Percentiles rank a stretch among this genome's conserved stretches.
These are phyloP conservation scores for Geodia barretti DNA, from an alignment of 37 sponge, comb jelly and placozoan species.

Conservation along the genomic window DNA sequence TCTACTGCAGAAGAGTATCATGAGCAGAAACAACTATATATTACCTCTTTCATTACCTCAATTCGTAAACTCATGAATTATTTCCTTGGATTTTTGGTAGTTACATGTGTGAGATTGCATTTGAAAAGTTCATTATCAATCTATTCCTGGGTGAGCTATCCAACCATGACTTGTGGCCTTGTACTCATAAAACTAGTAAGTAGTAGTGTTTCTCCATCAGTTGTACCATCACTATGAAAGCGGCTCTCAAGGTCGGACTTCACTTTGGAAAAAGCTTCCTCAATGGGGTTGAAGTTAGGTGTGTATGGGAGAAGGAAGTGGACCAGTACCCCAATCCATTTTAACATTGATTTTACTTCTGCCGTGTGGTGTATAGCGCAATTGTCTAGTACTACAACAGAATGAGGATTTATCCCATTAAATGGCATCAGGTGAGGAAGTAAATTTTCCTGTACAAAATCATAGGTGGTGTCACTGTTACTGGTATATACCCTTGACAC, in stretches of 20 bases:
- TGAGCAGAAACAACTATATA: conserved; percentile 11
- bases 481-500: not conserved
- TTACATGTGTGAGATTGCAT: not conserved
- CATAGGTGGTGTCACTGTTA: not conserved
- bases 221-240: no score
- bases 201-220: conserved; percentile 5
- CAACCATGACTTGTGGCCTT: conserved; percentile 5
- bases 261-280: conserved; percentile 25
- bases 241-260: no score
- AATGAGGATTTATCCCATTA: conserved; percentile 7
- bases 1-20: conserved; percentile 8
- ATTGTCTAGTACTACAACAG: conserved; percentile 18
- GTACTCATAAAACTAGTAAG: not conserved
- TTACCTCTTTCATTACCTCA: conserved; percentile 8
- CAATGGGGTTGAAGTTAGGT: conserved; percentile 26
- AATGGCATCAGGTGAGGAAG: conserved; percentile 21
- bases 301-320: conserved; percentile 9
- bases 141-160: conserved; percentile 4
- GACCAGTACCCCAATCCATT: conserved; percentile 1
- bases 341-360: conserved; percentile 7
- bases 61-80: not conserved
- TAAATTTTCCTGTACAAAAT: conserved; percentile 1
- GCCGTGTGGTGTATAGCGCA: not conserved
- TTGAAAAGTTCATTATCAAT: not conserved
- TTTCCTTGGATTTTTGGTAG: not conserved